Percentiles rank a stretch among this genome's conserved stretches.
Evolutionary conservation across 2,113 vertebrate species (phyloP).

Genomic region (Strigops habroptila): DNA sequence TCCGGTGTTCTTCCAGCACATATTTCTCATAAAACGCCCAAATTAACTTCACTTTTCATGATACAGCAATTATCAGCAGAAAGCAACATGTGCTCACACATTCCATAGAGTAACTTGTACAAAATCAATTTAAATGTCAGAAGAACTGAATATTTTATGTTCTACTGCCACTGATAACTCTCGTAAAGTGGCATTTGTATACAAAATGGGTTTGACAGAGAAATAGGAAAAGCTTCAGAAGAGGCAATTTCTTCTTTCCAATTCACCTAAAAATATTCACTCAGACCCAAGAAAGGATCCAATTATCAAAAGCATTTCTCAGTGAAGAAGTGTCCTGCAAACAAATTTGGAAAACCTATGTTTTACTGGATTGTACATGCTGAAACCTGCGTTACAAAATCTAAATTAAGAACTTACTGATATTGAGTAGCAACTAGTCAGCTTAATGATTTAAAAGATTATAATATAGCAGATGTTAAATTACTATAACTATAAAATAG

Average conservation of each 20-base stretch:
- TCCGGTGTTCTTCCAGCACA: background rate
- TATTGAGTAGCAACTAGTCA: background rate
- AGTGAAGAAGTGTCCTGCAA: background rate
- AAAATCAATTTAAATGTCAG: background rate
- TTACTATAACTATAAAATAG: background rate
- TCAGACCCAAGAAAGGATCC: background rate
- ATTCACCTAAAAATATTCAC: background rate
- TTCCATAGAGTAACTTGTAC: background rate
- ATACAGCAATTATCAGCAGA: background rate
- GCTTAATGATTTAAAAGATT: background rate
- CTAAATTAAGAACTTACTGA: background rate
- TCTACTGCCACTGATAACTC: background rate
- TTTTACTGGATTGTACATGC: background rate
- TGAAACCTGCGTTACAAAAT: background rate
- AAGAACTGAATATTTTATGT: background rate
- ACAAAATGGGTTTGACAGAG: background rate
- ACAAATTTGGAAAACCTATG: background rate
- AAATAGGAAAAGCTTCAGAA: background rate
- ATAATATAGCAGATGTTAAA: background rate
- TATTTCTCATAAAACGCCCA: background rate
- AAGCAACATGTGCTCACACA: background rate
- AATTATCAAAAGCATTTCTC: background rate
- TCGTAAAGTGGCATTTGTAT: background rate
- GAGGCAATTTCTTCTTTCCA: background rate
- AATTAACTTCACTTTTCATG: slow-evolving; percentile 3